Evolutionary conservation across 2,113 vertebrate species (phyloP).

Genomic region (Platysteira castanea): DNA sequence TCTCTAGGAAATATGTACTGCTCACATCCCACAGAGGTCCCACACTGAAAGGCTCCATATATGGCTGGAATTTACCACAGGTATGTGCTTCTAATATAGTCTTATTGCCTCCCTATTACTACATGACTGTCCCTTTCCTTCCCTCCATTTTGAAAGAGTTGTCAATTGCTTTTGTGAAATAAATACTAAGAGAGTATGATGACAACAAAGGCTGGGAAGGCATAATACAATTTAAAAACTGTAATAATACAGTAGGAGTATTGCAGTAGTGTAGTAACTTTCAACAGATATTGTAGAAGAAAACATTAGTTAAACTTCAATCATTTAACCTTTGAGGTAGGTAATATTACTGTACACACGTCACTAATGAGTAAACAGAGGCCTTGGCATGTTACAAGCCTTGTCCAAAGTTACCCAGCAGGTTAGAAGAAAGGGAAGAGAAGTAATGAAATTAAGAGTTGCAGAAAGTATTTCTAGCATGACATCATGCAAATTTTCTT

Average conservation of each 20-base stretch:
- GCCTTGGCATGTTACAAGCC: neutral
- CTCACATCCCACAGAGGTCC: neutral
- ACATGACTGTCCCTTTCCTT: neutral
- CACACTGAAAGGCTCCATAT: neutral
- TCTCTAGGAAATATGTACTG: neutral
- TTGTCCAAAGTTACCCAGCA: neutral
- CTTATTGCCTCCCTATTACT: neutral
- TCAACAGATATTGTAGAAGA: neutral
- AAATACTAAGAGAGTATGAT: neutral
- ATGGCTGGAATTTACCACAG: neutral
- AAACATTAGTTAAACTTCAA: constrained; percentile 46
- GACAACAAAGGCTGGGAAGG: neutral
- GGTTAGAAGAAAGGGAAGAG: neutral
- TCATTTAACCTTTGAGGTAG: constrained; percentile 5
- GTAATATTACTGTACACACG: neutral
- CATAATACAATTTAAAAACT: neutral
- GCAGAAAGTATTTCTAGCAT: neutral
- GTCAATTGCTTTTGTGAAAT: neutral
- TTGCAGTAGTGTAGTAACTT: neutral
- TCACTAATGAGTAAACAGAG: constrained; percentile 18
- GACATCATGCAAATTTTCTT: neutral
- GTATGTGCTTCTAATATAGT: neutral
- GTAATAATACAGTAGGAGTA: neutral
- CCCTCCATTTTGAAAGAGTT: neutral
- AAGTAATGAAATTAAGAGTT: neutral